These are phyloP conservation scores for Eulemur rubriventer DNA, from an alignment of 2,797 vertebrate species.

Conservation along the genomic window DNA sequence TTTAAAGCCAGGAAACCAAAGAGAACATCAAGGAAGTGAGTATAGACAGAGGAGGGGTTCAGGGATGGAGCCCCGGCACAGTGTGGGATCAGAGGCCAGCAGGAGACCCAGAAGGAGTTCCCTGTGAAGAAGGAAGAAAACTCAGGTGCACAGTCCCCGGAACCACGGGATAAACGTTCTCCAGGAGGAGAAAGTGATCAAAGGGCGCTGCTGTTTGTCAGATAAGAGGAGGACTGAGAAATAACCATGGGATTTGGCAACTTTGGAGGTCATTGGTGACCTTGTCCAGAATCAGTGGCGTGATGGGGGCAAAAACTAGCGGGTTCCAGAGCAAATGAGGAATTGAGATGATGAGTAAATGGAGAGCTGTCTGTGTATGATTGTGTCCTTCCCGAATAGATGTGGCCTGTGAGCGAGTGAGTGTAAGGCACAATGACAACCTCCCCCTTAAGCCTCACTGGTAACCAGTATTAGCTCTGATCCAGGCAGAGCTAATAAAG, in stretches of 20 bases:
- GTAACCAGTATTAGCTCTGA: conserved; percentile 63
- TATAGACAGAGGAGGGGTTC: not conserved
- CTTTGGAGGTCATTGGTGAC: not conserved
- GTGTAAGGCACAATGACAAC: not conserved
- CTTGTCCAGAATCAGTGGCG: not conserved
- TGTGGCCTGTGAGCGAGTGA: not conserved
- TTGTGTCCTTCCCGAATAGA: not conserved
- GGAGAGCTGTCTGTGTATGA: not conserved
- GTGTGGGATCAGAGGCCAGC: not conserved
- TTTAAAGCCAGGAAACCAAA: not conserved
- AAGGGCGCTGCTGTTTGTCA: not conserved
- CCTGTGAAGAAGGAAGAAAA: conserved; percentile 38
- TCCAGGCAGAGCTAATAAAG: conserved; percentile 83
- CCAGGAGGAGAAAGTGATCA: not conserved
- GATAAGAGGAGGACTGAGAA: not conserved
- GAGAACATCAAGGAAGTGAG: not conserved
- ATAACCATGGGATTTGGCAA: not conserved
- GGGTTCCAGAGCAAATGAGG: not conserved
- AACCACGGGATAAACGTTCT: not conserved
- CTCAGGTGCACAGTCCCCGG: not conserved
- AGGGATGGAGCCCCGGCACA: not conserved
- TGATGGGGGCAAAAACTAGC: not conserved
- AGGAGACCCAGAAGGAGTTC: not conserved
- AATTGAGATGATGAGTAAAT: not conserved
- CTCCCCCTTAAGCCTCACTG: conserved; percentile 75